Evolutionary conservation across 2,113 vertebrate species (phyloP).

Genomic region (Poeciliopsis prolifica): DNA sequence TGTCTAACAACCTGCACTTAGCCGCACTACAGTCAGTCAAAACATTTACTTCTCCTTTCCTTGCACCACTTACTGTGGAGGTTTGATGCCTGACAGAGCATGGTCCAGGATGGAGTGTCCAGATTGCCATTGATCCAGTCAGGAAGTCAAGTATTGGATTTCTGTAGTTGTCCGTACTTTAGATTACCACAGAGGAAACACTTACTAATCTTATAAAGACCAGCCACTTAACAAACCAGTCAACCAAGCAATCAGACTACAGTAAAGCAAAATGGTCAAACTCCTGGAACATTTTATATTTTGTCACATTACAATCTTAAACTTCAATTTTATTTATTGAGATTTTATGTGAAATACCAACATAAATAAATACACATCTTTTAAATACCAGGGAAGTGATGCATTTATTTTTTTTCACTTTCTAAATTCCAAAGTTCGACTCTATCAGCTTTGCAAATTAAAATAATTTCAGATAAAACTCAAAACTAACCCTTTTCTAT

Average conservation of each 20-base stretch:
- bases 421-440: too few species aligned
- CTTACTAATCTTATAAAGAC: not conserved
- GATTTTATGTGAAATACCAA: too few species aligned
- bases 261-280: too few species aligned
- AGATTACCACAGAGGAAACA: constrained; percentile 20
- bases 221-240: constrained; percentile 7
- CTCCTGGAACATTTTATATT: too few species aligned
- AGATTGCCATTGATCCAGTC: constrained; percentile 26
- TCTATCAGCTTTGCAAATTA: too few species aligned
- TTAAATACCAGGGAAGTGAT: too few species aligned
- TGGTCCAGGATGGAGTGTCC: constrained; percentile 1
- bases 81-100: constrained; percentile 31
- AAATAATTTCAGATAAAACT: too few species aligned
- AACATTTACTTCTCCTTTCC: constrained; percentile 40
- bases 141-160: constrained; percentile 24
- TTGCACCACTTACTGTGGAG: constrained; percentile 23
- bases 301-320: too few species aligned
- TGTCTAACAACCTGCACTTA: constrained; percentile 22
- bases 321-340: too few species aligned
- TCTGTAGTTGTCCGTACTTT: constrained; percentile 15
- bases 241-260: not conserved
- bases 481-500: too few species aligned
- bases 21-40: constrained; percentile 28
- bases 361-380: too few species aligned
- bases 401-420: too few species aligned